phyloP scores from a whole-genome alignment of 2,888 invertebrate genomes.

The Stegophylla sp. region DNA sequence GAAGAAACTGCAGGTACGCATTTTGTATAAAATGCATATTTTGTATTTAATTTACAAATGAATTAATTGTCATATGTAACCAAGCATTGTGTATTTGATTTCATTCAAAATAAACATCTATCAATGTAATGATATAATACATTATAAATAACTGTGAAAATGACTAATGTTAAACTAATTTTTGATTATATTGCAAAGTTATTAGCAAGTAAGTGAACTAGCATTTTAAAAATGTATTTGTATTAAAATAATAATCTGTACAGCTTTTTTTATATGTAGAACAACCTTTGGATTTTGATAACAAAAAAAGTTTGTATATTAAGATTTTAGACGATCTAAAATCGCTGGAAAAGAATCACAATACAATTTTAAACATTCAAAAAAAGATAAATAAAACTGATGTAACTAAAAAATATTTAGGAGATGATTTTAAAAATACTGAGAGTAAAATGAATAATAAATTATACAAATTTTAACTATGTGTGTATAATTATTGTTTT shows the following conservation, averaged over 20 bases:
- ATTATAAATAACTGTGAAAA: conserved; percentile 12
- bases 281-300: conserved; percentile 14
- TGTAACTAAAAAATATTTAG: conserved; percentile 1
- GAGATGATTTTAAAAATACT: background rate
- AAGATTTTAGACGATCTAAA: conserved; percentile 8
- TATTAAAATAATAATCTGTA: background rate
- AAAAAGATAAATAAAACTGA: background rate
- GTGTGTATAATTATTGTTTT: background rate
- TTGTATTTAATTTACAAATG: background rate
- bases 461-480: no score
- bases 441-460: conserved; percentile 13
- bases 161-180: background rate
- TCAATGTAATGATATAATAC: background rate
- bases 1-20: no score
- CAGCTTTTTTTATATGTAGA: conserved; percentile 6
- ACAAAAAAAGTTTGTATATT: background rate
- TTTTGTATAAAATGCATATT: background rate
- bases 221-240: no score
- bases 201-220: conserved; percentile 7
- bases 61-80: background rate
- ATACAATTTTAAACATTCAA: background rate
- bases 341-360: conserved; percentile 17
- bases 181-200: conserved; percentile 18
- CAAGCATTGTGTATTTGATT: background rate
- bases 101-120: background rate